These are phyloP conservation scores for Liasis olivaceus DNA, from an alignment of 2,797 vertebrate species.

Conservation along the genomic window DNA sequence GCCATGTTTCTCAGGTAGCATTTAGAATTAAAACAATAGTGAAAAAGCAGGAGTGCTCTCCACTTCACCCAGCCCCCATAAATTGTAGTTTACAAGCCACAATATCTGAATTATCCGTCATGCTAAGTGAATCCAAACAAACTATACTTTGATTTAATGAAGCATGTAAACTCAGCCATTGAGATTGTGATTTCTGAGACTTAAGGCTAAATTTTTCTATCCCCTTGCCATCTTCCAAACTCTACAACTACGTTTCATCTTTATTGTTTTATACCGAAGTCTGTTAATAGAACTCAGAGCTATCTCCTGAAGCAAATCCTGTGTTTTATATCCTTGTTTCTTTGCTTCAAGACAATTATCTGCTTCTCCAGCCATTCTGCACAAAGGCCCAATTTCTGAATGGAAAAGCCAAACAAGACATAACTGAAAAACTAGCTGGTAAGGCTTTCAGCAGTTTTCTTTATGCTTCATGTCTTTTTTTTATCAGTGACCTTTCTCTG, in stretches of 20 bases:
- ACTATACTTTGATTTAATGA: not conserved
- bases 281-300: not conserved
- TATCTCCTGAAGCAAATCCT: not conserved
- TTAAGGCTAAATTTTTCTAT: not conserved
- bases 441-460: conserved; percentile 33
- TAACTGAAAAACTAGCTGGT: conserved; percentile 93
- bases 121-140: not conserved
- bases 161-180: not conserved
- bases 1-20: not conserved
- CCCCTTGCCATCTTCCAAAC: not conserved
- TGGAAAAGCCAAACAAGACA: conserved; percentile 92
- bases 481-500: not conserved
- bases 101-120: not conserved
- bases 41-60: not conserved
- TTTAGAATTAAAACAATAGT: not conserved
- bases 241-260: not conserved
- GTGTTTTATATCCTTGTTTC: not conserved
- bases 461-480: not conserved
- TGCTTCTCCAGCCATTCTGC: conserved; percentile 93
- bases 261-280: not conserved
- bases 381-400: conserved; percentile 92
- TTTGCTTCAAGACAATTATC: conserved; percentile 80
- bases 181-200: not conserved
- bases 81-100: not conserved
- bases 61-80: not conserved